Evolutionary conservation across 1,140 invertebrate species (phyloP).

Genomic region (Lamellibrachia luymesi): DNA sequence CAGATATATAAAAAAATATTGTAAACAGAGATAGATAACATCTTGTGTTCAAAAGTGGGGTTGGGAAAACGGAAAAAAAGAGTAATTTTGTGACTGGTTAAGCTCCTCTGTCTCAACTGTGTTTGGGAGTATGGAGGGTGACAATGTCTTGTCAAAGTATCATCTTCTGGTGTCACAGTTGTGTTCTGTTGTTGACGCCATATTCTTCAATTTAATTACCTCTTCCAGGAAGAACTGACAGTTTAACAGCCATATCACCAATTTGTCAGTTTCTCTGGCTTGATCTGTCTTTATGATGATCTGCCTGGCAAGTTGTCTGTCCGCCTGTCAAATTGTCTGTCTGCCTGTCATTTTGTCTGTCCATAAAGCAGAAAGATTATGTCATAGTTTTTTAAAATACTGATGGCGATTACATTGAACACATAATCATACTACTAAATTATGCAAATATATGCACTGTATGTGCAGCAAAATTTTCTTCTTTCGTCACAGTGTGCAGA

Average conservation of each 20-base stretch:
- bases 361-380: not conserved
- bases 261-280: not conserved
- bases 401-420: not conserved
- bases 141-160: not conserved
- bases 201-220: not conserved
- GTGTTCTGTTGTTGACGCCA: not conserved
- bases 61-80: not conserved
- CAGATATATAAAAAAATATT: too few species aligned
- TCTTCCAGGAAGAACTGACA: not conserved
- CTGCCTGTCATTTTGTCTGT: not conserved
- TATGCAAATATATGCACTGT: not conserved
- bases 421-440: not conserved
- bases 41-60: not conserved
- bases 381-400: not conserved
- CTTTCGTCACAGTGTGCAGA: too few species aligned
- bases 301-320: too few species aligned
- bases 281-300: too few species aligned
- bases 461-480: not conserved
- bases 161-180: not conserved
- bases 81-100: not conserved
- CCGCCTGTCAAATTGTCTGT: too few species aligned
- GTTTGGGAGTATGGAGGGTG: not conserved
- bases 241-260: not conserved
- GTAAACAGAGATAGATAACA: not conserved
- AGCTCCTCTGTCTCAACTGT: not conserved